Conservation (phyloP, 1,140 invertebrate genomes). For the Drosophila littoralis region DNA sequence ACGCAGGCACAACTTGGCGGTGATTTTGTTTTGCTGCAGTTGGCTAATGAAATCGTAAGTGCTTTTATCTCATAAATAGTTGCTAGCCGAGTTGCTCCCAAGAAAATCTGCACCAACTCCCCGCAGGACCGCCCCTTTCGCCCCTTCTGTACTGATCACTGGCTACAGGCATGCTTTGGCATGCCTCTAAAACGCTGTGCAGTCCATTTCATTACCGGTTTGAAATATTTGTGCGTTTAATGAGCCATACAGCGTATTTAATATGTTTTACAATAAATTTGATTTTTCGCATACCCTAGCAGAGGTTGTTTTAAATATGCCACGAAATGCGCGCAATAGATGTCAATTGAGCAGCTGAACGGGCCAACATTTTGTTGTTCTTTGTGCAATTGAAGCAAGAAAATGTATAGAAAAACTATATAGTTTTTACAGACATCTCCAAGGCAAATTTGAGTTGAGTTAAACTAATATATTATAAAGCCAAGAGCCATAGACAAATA, state of each 20-base stretch:
- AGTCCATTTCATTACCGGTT: slow-evolving; percentile 69
- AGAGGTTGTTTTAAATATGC: not conserved
- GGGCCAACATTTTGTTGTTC: too few species aligned
- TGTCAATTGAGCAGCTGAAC: too few species aligned
- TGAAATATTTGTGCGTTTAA: slow-evolving; percentile 57
- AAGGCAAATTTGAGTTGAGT: not conserved
- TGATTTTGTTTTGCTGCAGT: slow-evolving; percentile 77
- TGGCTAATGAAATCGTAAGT: slow-evolving; percentile 82
- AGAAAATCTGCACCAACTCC: not conserved
- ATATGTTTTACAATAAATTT: slow-evolving; percentile 54
- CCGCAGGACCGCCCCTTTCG: not conserved
- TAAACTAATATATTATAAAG: too few species aligned
- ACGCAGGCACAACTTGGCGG: slow-evolving; percentile 54
- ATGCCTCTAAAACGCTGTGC: slow-evolving; percentile 31
- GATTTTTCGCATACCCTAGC: slow-evolving; percentile 1
- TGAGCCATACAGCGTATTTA: slow-evolving; percentile 60
- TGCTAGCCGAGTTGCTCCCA: slow-evolving; percentile 51
- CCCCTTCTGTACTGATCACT: not conserved
- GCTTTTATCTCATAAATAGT: slow-evolving; percentile 79
- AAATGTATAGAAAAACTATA: too few species aligned
- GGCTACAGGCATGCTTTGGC: slow-evolving; percentile 18
- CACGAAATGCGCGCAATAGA: not conserved
- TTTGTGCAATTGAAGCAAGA: too few species aligned
- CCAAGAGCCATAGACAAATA: too few species aligned
- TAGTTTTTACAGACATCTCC: too few species aligned